These are phyloP conservation scores for Sisyra terminalis DNA, from an alignment of 2,888 invertebrate species.

Conservation along the genomic window DNA sequence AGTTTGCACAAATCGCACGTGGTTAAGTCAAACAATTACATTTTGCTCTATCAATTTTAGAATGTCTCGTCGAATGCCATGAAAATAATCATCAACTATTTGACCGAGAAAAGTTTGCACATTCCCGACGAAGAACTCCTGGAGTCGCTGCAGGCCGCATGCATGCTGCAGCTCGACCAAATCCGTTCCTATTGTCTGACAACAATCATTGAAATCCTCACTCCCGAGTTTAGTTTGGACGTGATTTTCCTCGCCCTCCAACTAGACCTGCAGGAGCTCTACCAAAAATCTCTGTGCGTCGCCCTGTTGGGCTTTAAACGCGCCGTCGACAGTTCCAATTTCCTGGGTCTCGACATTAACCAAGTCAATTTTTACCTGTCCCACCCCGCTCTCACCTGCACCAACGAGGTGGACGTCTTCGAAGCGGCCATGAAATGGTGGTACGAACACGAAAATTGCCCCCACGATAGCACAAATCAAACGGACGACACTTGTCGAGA, in stretches of 20 bases:
- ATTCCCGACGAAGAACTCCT: constrained; percentile 19
- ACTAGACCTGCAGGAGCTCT: constrained; percentile 19
- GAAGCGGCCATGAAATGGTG: constrained; percentile 24
- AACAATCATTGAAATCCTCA: constrained; percentile 4
- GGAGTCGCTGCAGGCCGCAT: constrained; percentile 22
- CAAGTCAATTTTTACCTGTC: constrained; percentile 23
- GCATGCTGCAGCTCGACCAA: constrained; percentile 25
- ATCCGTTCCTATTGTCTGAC: constrained; percentile 16
- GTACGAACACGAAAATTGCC: constrained; percentile 16
- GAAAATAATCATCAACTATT: constrained; percentile 21
- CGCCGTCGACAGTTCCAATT: constrained; percentile 18
- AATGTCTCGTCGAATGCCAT: constrained; percentile 24
- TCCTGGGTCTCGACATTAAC: constrained; percentile 19
- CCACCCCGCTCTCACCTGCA: constrained; percentile 18
- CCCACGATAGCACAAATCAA: constrained; percentile 2
- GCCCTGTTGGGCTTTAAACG: constrained; percentile 20
- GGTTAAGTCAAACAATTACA: not conserved
- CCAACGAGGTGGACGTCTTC: constrained; percentile 23
- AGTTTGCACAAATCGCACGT: constrained; percentile 18
- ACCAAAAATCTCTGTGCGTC: constrained; percentile 22
- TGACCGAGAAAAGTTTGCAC: constrained; percentile 17
- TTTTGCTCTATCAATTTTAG: constrained; percentile 16
- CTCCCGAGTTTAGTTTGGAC: constrained; percentile 18
- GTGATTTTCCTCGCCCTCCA: constrained; percentile 21
- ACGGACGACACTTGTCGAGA: constrained; percentile 5